Evolutionary conservation across 1,140 invertebrate species (phyloP), one percentile per base, ranked within the genome.

Genomic region (Cydia pomonella): DNA sequence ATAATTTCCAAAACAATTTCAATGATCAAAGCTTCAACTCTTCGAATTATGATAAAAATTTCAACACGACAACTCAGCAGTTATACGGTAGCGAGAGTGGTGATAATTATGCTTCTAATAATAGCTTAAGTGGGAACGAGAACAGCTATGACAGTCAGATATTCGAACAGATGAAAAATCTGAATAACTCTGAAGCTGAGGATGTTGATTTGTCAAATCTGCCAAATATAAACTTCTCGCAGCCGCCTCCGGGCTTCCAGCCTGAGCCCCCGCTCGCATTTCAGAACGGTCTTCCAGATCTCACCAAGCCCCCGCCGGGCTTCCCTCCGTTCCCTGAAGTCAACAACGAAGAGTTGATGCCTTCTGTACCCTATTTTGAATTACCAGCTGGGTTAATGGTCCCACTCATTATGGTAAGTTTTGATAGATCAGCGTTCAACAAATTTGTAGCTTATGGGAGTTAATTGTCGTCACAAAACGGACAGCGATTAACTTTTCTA

Each of bases 311-410:
- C 6, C 97, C 97, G 0, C 97, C 97, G 23, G 96, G 97, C 23
- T 97, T 97, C 88, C 94, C 95, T 2, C 93, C 94, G 3, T 93
- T 94, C 72, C 87, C 85, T 12, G 93, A 93, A 80, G 82, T 92
- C 12, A 89, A 87, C 75, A 91, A 94, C 72, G 96, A 97, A 80
- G 96, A 97, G 79, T 92, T 97, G 72, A 95, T 98, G 92, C 98
- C 98, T 13, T 96, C 97, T 73, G 96, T 98, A 78, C 98, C 98
- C 69, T 99, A 99, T 89, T 99, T 97, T 90, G 98, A 99, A 87
- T 93, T 99, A 73, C 99, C 99, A 16, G 98, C 98, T 78, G 98
- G 98, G 72, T 93, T 99, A 0, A 99, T 99, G 96, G 97, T 98
- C 41, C 97, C 98, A 12, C 93, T 99, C 9, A 97, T 99, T 74